Percentiles rank a stretch among this genome's conserved stretches.
These are phyloP conservation scores for Bimastos eiseni DNA, from an alignment of 2,888 invertebrate genomes.

Conservation along the genomic window DNA sequence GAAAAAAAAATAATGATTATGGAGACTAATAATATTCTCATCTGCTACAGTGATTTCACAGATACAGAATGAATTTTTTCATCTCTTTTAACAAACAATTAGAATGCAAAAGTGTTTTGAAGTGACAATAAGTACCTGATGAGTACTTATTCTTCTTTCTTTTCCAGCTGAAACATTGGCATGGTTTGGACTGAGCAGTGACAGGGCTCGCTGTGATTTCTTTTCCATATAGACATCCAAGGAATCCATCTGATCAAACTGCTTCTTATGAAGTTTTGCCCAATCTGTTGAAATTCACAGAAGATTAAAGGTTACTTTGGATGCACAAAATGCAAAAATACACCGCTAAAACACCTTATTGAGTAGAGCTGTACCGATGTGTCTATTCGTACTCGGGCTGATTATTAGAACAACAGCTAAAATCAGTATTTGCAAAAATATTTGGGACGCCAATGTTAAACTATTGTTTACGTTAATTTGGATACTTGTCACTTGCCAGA, in stretches of 20 bases:
- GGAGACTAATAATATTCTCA: too few relatives aligned
- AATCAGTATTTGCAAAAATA: too few relatives aligned
- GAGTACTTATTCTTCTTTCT: conserved; percentile 8
- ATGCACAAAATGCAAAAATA: neutral
- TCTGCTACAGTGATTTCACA: neutral
- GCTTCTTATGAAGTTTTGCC: conserved; percentile 1
- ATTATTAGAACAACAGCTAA: too few relatives aligned
- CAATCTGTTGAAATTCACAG: neutral
- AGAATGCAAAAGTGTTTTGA: neutral
- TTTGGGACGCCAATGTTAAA: too few relatives aligned
- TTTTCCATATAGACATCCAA: neutral
- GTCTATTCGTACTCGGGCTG: too few relatives aligned
- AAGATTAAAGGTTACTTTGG: neutral
- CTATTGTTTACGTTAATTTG: too few relatives aligned
- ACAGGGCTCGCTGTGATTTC: neutral
- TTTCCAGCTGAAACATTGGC: neutral
- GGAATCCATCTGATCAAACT: conserved; percentile 13
- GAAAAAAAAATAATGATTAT: too few relatives aligned
- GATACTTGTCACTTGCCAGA: too few relatives aligned
- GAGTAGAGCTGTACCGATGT: too few relatives aligned
- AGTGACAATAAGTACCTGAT: neutral
- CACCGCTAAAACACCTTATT: neutral
- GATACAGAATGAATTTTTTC: neutral
- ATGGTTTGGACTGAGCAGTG: neutral
- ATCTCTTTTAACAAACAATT: neutral